phyloP scores from a whole-genome alignment of 2,888 invertebrate genomes.

The Spialia ferax region DNA sequence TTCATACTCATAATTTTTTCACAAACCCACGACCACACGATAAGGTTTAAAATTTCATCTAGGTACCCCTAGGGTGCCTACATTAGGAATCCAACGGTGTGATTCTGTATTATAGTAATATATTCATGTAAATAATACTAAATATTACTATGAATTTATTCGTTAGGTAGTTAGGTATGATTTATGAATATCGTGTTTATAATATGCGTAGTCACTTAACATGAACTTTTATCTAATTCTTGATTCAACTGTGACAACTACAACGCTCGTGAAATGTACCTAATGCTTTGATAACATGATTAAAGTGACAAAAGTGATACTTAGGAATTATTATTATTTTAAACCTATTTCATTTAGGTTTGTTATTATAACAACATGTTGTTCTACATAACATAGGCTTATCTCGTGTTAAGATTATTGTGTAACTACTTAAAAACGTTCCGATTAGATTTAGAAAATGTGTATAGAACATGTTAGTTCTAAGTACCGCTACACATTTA shows the following conservation, averaged over 20 bases:
- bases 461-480: too few relatives aligned
- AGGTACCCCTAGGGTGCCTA: constrained; percentile 6
- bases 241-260: neutral
- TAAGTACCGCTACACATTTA: neutral
- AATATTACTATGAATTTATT: constrained; percentile 17
- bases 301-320: too few relatives aligned
- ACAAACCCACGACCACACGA: neutral
- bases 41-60: constrained; percentile 21
- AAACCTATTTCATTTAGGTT: neutral
- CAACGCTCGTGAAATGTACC: neutral
- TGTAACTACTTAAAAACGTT: too few relatives aligned
- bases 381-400: too few relatives aligned
- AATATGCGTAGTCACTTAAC: too few relatives aligned
- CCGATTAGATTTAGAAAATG: too few relatives aligned
- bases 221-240: neutral
- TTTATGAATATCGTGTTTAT: neutral
- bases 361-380: neutral
- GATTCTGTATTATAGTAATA: constrained; percentile 21
- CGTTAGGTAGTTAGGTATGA: too few relatives aligned
- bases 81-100: constrained; percentile 19
- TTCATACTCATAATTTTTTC: constrained; percentile 3
- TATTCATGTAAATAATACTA: constrained; percentile 8
- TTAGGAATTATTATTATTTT: too few relatives aligned
- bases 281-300: neutral
- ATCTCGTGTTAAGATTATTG: too few relatives aligned